Evolutionary conservation across 2,113 vertebrate species (phyloP).

Genomic region (Origma solitaria): DNA sequence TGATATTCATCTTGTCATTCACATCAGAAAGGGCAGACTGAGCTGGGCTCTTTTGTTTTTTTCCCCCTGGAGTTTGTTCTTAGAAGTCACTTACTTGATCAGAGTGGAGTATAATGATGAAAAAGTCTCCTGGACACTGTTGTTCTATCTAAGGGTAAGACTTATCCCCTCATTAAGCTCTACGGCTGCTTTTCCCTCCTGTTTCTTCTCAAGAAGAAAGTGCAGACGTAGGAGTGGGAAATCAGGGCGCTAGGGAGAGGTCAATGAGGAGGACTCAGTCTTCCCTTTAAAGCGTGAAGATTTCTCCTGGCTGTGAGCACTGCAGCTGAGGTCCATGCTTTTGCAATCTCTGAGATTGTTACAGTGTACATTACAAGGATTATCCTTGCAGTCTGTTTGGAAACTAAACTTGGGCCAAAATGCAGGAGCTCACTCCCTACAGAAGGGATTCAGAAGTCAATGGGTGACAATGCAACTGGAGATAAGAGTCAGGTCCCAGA

Average conservation of each 20-base stretch:
- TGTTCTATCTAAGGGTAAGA: neutral
- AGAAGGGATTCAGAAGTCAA: neutral
- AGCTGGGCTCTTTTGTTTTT: neutral
- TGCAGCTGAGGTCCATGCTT: neutral
- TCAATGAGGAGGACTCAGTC: neutral
- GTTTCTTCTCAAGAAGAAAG: neutral
- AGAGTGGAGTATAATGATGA: neutral
- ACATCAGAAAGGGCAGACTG: neutral
- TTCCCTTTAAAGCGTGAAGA: neutral
- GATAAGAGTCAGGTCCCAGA: neutral
- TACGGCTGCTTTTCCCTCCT: neutral
- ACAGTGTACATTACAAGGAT: neutral
- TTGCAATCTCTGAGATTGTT: neutral
- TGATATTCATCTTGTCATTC: neutral
- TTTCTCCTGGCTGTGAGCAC: neutral
- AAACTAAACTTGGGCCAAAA: neutral
- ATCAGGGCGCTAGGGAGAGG: neutral
- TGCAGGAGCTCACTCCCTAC: neutral
- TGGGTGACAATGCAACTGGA: neutral
- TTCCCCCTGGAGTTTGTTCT: neutral
- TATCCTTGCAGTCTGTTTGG: neutral
- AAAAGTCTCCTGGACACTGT: neutral
- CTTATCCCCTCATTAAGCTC: neutral
- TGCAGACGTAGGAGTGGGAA: neutral
- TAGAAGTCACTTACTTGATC: neutral